Evolutionary conservation across 2,888 invertebrate genomes (phyloP).

Genomic region (Parnassius mnemosyne): DNA sequence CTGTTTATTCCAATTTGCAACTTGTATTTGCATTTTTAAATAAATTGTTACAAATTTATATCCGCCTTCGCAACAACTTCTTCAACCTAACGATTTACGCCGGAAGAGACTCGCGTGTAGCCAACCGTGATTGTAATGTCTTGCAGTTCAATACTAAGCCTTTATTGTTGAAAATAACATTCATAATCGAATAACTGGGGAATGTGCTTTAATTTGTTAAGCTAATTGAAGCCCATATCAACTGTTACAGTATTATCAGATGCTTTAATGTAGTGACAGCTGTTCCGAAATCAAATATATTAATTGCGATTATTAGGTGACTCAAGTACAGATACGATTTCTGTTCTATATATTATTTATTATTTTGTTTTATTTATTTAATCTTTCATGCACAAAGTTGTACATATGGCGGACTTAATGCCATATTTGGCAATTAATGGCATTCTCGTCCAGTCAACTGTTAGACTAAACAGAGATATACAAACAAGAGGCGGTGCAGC

Average conservation of each 20-base stretch:
- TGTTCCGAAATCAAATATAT: background rate
- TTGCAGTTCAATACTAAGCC: background rate
- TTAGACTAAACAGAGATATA: no score
- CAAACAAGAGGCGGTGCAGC: no score
- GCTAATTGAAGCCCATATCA: conserved; percentile 17
- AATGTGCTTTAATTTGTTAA: conserved; percentile 17
- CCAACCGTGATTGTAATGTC: conserved; percentile 4
- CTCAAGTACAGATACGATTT: no score
- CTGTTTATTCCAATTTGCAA: background rate
- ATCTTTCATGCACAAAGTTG: no score
- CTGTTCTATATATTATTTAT: no score
- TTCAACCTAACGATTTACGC: conserved; percentile 24
- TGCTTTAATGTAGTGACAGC: conserved; percentile 11
- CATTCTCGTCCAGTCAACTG: no score
- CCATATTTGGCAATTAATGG: no score
- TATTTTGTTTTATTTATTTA: no score
- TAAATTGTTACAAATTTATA: conserved; percentile 19
- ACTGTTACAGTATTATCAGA: conserved; percentile 20
- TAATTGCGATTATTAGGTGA: no score
- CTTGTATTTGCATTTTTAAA: conserved; percentile 11
- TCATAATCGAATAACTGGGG: background rate
- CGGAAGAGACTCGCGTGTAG: conserved; percentile 24
- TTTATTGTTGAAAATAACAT: background rate
- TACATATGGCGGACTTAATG: no score
- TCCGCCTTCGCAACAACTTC: conserved; percentile 24